phyloP scores from a whole-genome alignment of 2,888 invertebrate species.

The Troilus luridus region DNA sequence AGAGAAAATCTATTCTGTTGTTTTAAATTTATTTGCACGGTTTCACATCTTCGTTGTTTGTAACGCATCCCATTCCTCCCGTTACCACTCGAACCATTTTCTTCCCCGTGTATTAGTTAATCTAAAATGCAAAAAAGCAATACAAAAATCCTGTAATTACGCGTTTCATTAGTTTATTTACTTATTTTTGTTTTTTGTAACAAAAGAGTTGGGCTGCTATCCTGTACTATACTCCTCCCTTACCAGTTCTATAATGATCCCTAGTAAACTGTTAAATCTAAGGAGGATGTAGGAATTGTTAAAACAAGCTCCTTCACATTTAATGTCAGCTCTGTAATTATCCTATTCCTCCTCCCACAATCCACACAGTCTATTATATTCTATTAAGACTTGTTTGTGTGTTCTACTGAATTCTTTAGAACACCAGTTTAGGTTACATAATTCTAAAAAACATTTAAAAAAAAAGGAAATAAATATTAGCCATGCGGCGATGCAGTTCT shows the following conservation, averaged over 20 bases:
- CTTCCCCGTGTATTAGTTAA: too few relatives aligned
- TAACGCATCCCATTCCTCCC: too few relatives aligned
- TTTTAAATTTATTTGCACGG: too few relatives aligned
- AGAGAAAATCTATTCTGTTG: too few relatives aligned
- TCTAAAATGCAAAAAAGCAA: too few relatives aligned
- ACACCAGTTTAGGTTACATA: not conserved
- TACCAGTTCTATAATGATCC: not conserved
- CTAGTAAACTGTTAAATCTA: not conserved
- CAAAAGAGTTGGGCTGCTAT: not conserved
- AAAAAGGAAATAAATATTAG: not conserved
- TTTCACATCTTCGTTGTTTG: too few relatives aligned
- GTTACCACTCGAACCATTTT: too few relatives aligned
- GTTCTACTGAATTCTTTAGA: not conserved
- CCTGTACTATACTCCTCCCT: not conserved
- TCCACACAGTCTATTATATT: not conserved
- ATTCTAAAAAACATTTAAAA: not conserved
- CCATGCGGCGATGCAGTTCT: not conserved
- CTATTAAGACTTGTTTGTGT: not conserved
- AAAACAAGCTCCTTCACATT: not conserved
- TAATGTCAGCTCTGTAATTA: not conserved
- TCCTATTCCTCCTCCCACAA: not conserved
- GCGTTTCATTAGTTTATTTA: not conserved
- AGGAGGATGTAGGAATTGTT: conserved; percentile 38
- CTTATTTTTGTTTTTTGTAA: not conserved
- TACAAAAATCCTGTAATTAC: too few relatives aligned